A percentile compares a stretch with the other conserved stretches of the same genome.
phyloP scores from a whole-genome alignment of 2,888 invertebrate species.

The Drosophila falleni region DNA sequence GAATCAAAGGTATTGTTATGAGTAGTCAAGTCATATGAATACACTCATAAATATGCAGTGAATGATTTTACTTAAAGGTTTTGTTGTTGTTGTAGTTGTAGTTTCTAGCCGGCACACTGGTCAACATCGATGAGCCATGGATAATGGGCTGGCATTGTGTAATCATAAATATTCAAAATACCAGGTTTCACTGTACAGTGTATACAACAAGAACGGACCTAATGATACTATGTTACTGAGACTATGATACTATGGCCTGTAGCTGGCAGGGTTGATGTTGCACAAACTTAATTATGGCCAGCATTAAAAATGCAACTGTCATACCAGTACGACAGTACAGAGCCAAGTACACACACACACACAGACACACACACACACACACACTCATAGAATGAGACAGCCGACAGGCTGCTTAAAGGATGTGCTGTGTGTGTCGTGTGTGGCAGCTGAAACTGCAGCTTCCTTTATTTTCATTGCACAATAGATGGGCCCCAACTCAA shows the following conservation, averaged over 20 bases:
- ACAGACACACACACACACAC: slow-evolving; percentile 3
- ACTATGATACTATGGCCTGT: slow-evolving; percentile 38
- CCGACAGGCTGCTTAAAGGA: slow-evolving; percentile 59
- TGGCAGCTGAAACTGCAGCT: slow-evolving; percentile 39
- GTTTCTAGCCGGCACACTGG: slow-evolving; percentile 18
- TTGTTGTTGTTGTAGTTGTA: neutral
- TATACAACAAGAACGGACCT: neutral
- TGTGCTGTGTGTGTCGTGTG: slow-evolving; percentile 45
- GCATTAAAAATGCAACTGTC: slow-evolving; percentile 80
- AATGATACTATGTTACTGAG: slow-evolving; percentile 25
- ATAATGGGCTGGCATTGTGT: slow-evolving; percentile 35
- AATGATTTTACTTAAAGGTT: slow-evolving; percentile 24
- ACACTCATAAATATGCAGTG: slow-evolving; percentile 39
- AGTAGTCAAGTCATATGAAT: slow-evolving; percentile 25
- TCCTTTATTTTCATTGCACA: slow-evolving; percentile 61
- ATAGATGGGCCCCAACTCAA: slow-evolving; percentile 41
- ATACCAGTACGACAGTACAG: slow-evolving; percentile 60
- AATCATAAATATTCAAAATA: slow-evolving; percentile 43
- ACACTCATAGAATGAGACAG: slow-evolving; percentile 14
- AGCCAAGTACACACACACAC: slow-evolving; percentile 2
- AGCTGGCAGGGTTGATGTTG: slow-evolving; percentile 45
- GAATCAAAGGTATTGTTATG: slow-evolving; percentile 22
- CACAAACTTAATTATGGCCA: slow-evolving; percentile 78
- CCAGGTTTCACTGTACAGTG: slow-evolving; percentile 23
- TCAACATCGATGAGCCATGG: slow-evolving; percentile 45